Percentiles rank a stretch among this genome's conserved stretches.
These are phyloP conservation scores for Poeciliopsis turrubarensis DNA, from an alignment of 2,113 vertebrate species.

Conservation along the genomic window DNA sequence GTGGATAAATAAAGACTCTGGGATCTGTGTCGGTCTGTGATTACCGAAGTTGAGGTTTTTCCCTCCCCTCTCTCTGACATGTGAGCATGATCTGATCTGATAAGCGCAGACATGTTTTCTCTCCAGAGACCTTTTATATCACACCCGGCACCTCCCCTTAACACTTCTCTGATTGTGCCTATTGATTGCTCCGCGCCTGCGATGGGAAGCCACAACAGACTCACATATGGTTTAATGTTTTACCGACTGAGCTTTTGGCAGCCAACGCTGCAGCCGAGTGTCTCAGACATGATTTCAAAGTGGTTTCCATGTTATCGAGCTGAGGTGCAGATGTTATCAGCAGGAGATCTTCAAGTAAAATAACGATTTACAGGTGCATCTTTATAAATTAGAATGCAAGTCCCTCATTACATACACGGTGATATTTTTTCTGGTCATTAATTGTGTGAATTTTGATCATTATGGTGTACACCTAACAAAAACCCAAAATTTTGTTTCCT, in stretches of 20 bases:
- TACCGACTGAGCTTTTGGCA: conserved; percentile 62
- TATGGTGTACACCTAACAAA: background rate
- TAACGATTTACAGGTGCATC: background rate
- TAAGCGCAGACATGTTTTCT: conserved; percentile 71
- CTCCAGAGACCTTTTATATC: conserved; percentile 77
- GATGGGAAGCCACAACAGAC: conserved; percentile 57
- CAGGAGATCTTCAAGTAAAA: background rate
- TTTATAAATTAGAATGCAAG: background rate
- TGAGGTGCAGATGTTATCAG: background rate
- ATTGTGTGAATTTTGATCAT: background rate
- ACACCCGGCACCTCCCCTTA: conserved; percentile 64
- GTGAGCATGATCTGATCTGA: conserved; percentile 76
- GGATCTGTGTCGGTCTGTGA: conserved; percentile 8
- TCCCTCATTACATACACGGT: too few relatives aligned
- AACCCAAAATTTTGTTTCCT: background rate
- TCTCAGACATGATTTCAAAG: background rate
- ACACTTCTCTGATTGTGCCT: conserved; percentile 72
- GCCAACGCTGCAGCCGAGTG: conserved; percentile 28
- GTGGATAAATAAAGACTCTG: conserved; percentile 21
- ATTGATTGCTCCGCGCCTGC: conserved; percentile 72
- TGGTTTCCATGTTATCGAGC: background rate
- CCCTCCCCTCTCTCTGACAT: conserved; percentile 32
- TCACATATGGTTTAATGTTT: conserved; percentile 63
- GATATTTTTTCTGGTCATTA: background rate
- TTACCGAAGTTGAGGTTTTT: conserved; percentile 28